Base-by-base conservation (phyloP, 2,113 vertebrate species). In the Microtus ochrogaster region DNA sequence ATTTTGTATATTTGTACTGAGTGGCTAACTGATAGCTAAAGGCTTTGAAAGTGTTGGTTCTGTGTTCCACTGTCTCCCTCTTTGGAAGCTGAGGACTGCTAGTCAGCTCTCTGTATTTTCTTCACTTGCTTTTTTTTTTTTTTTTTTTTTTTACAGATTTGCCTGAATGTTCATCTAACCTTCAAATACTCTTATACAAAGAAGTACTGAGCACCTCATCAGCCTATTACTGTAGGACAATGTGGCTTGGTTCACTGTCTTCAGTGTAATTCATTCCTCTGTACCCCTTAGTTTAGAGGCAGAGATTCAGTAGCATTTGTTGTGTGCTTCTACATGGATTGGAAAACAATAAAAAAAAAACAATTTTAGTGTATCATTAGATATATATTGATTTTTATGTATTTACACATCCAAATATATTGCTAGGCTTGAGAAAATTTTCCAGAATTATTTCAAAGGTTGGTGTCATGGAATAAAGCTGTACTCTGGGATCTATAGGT, bases 271-370 rank as follows among this genome's bases (percentile, higher is more conserved):
- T 93, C n/a, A 68, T 77, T 93, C 90, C 44, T 66, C n/a, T 39
- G 12, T 58, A 33, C 26, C 63, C 41, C 28, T 17, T 66, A 61
- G 9, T 83, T 77, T 92, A 49, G 85, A 93, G 66, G 74, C 13
- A 90, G 19, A 70, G 36, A 70, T 86, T 86, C 81, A 26, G 49
- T 58, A 86, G 16, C 82, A 70, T 39, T 89, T 91, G n/a, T n/a
- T 92, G 52, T 74, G 92, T 78, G 65, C 21, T 87, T 79, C 10
- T 85, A 93, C 91, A 72, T 82, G 55, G 21, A 89, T 81, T 76
- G 65, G 52, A 47, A 74, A 83, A 78, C 47, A 47, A 8, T 47
- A 8, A 5, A 12, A 49, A 5, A 12, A 49, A 87, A 90, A 33
- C 21, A 89, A 44, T 65, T 86, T 94, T 84, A 94, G 70, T 87